Conservation (phyloP, 2,113 vertebrate species). For the Brachyistius frenatus region DNA sequence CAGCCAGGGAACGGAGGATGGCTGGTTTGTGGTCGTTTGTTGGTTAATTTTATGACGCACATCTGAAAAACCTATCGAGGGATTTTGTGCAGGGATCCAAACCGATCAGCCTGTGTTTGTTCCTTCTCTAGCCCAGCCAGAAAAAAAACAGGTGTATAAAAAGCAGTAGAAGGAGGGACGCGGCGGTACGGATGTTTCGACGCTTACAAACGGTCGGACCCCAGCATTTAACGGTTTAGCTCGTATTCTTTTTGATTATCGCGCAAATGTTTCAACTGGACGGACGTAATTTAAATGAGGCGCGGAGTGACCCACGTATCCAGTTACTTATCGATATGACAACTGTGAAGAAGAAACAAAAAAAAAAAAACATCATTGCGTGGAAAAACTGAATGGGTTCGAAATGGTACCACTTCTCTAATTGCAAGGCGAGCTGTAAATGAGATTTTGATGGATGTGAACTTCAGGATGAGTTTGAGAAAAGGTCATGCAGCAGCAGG, state of each 20-base stretch:
- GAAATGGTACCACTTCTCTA: conserved; percentile 57
- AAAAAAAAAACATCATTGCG: conserved; percentile 1
- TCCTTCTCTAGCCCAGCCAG: conserved; percentile 10
- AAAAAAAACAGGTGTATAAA: conserved; percentile 52
- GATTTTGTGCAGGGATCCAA: conserved; percentile 46
- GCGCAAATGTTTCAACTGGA: neutral
- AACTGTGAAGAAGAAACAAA: neutral
- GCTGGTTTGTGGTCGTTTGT: conserved; percentile 57
- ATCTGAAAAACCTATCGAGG: conserved; percentile 71
- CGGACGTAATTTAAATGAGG: conserved; percentile 18
- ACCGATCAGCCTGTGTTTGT: conserved; percentile 24
- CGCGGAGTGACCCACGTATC: conserved; percentile 13
- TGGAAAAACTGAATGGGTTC: conserved; percentile 45
- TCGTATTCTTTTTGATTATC: conserved; percentile 30
- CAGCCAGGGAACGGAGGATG: conserved; percentile 49
- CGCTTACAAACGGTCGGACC: conserved; percentile 13
- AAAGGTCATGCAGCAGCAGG: conserved; percentile 66
- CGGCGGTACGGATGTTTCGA: conserved; percentile 2
- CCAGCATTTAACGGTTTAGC: neutral
- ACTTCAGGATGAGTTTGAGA: conserved; percentile 56
- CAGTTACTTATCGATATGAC: conserved; percentile 18
- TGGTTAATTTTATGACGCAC: conserved; percentile 69
- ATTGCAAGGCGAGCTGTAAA: conserved; percentile 58
- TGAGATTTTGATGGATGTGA: conserved; percentile 71
- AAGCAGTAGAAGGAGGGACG: neutral